Evolutionary conservation across 2,113 vertebrate species (phyloP), one percentile per base, ranked within the genome.

Genomic region (Epinephelus lanceolatus): DNA sequence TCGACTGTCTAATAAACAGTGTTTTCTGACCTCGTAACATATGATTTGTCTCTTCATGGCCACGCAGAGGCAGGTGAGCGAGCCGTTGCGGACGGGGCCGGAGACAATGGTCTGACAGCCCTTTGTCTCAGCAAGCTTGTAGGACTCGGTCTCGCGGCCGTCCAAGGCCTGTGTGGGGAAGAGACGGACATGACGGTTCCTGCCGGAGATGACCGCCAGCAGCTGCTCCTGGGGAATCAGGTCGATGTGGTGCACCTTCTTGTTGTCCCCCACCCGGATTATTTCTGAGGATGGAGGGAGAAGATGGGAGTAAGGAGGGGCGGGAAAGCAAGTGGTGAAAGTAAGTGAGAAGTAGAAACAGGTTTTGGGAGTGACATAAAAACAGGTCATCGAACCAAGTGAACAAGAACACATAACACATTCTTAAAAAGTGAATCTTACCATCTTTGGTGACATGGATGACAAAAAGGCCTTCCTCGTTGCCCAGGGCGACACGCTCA

Each of bases 391-490:
- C 3, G 52, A 18, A 18, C 56, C 17, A 65, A 55, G 57, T 45
- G 23, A 30, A 18, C 7, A 23, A 69, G 4, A 45, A 51, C 8
- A 19, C 7, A 33, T 23, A 17, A 6, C n/a, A 37, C 40, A 17
- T 45, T 12, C 4, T 56, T 8, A 14, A 5, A 25, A 27, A 60
- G 45, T 3, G 5, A 47, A 1, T 90, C 96, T 97, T 97, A 99
- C 98, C 98, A 0, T 99, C 98, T 97, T 99, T 99, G 92, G 97
- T 99, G 95, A 99, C 96, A 42, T 99, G 98, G 25, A 99, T 94
- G 90, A 99, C 96, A 89, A 97, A 99, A 63, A 99, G 95, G 14
- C 98, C 98, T 95, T 99, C 98, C 95, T 99, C 98, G 55, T 98
- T 99, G 76, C 98, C 98, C 79, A 99, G 94, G 81, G 98, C 97